Percentiles rank a stretch among this genome's conserved stretches.
Evolutionary conservation across 30 jellyfish, hydroid and myxozoan species (phyloP).

Genomic region (Chrysaora quinquecirrha): DNA sequence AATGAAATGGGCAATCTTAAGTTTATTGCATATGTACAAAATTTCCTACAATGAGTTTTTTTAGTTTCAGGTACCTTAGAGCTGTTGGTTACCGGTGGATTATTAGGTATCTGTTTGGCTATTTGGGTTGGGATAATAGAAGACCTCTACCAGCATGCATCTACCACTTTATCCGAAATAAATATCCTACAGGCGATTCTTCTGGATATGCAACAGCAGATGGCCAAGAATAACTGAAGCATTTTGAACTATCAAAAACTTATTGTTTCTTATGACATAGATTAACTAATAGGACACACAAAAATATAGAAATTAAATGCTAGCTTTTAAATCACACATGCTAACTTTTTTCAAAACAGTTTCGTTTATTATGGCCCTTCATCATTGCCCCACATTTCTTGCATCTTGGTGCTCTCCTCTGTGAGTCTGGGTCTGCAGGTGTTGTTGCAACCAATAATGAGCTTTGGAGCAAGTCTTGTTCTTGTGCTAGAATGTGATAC

Average conservation of each 20-base stretch:
- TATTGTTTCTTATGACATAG: background rate
- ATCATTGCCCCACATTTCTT: background rate
- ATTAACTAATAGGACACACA: background rate
- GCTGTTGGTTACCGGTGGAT: constrained; percentile 38
- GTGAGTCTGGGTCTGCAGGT: background rate
- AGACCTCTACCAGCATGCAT: constrained; percentile 38
- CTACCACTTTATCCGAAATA: constrained; percentile 6
- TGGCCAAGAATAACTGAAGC: background rate
- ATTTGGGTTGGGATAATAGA: constrained; percentile 39
- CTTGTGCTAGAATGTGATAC: background rate
- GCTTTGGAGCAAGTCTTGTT: background rate
- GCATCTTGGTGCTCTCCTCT: background rate
- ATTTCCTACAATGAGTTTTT: background rate
- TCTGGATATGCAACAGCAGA: constrained; percentile 15
- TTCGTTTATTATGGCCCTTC: background rate
- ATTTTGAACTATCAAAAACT: background rate
- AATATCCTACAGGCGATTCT: constrained; percentile 8
- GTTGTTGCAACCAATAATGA: background rate
- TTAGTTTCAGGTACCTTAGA: constrained; percentile 15
- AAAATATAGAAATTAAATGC: background rate
- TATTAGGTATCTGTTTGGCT: constrained; percentile 22
- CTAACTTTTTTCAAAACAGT: background rate
- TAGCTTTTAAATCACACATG: background rate
- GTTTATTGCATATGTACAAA: no score
- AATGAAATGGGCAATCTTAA: background rate